These are phyloP conservation scores for Acanthosepion pharaonis DNA, from an alignment of 2,888 invertebrate genomes.

Conservation along the genomic window DNA sequence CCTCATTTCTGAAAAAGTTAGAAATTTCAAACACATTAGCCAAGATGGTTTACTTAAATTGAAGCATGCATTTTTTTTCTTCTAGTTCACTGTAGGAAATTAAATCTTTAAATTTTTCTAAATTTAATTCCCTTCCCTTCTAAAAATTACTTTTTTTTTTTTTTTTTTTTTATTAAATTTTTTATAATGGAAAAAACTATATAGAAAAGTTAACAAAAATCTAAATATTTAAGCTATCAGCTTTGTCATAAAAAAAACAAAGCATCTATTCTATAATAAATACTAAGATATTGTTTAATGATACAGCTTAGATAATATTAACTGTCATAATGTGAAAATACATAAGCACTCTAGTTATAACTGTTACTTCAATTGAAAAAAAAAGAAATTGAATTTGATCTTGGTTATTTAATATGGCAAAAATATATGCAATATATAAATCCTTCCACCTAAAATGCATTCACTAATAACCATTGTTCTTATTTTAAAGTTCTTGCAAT, in stretches of 20 bases:
- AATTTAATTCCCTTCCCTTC: neutral
- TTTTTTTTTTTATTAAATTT: neutral
- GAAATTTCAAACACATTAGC: neutral
- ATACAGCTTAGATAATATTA: neutral
- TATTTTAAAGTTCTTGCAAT: neutral
- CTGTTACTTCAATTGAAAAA: neutral
- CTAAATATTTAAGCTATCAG: neutral
- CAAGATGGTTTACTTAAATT: neutral
- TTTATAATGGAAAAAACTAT: neutral
- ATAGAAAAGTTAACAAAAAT: neutral
- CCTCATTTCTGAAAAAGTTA: neutral
- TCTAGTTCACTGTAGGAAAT: neutral
- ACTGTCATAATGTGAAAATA: neutral
- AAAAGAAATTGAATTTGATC: neutral
- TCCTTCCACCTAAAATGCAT: slow-evolving; percentile 33
- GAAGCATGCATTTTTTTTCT: neutral
- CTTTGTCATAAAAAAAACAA: neutral
- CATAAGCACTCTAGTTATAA: neutral
- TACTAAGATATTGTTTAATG: neutral
- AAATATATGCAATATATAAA: neutral
- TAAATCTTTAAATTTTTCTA: neutral
- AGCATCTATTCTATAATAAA: neutral
- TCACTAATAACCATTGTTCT: neutral
- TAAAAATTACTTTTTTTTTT: neutral
- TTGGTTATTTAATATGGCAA: neutral